These are phyloP conservation scores for Chromobotia macracanthus DNA, from an alignment of 2,797 vertebrate genomes.

Conservation along the genomic window DNA sequence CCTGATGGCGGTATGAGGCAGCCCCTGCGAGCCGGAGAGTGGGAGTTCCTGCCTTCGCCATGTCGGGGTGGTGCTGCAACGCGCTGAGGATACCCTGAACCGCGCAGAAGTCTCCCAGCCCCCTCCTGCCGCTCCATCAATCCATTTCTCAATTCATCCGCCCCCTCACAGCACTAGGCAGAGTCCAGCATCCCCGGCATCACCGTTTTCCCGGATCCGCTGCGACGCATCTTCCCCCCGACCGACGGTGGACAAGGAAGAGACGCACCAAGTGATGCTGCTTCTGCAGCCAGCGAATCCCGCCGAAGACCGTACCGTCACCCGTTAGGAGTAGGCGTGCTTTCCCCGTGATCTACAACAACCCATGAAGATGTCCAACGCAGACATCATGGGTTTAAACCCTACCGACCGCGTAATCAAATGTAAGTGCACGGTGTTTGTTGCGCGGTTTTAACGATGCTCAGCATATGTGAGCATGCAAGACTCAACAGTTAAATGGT, in stretches of 20 bases:
- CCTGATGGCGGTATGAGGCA: conserved; percentile 80
- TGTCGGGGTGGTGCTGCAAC: conserved; percentile 77
- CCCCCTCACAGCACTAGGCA: conserved; percentile 53
- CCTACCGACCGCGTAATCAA: conserved; percentile 78
- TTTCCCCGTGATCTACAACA: conserved; percentile 56
- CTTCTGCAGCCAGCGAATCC: conserved; percentile 68
- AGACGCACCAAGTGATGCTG: conserved; percentile 76
- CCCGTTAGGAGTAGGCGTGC: conserved; percentile 56
- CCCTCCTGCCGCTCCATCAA: conserved; percentile 44
- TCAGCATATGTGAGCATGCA: not conserved
- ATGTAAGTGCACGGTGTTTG: conserved; percentile 67
- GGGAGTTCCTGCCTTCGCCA: conserved; percentile 82
- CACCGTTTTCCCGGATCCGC: conserved; percentile 52
- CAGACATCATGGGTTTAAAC: conserved; percentile 72
- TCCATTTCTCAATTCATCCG: conserved; percentile 41
- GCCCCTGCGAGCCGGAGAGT: conserved; percentile 66
- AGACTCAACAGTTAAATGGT: not conserved
- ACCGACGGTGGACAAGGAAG: conserved; percentile 66
- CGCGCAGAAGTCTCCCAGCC: conserved; percentile 58
- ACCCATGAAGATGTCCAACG: conserved; percentile 79
- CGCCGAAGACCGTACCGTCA: conserved; percentile 57
- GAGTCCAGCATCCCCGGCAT: conserved; percentile 51
- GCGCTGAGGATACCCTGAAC: conserved; percentile 68
- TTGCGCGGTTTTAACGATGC: not conserved
- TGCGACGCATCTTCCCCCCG: conserved; percentile 69